phyloP scores from a whole-genome alignment of 2,888 invertebrate species.

The Zhengitettix transpicula region DNA sequence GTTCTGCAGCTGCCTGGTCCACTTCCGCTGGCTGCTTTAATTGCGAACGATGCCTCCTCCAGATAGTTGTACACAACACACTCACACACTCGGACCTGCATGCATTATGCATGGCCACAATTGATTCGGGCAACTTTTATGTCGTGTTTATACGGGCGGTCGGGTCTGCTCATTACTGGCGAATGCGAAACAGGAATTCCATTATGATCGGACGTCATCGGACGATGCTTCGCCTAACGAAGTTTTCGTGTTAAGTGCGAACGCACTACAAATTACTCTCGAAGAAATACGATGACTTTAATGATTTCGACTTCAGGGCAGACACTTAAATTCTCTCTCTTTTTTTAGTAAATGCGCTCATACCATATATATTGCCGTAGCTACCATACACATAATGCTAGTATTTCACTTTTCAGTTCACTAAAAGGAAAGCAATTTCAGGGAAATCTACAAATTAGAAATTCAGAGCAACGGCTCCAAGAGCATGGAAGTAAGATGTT shows the following conservation, averaged over 20 bases:
- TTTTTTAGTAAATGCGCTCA: no score
- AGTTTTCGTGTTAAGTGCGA: not conserved
- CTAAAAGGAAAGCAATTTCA: no score
- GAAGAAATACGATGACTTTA: no score
- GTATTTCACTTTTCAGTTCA: no score
- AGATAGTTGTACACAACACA: not conserved
- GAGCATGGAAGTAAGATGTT: no score
- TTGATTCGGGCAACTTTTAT: not conserved
- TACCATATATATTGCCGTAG: no score
- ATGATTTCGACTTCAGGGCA: no score
- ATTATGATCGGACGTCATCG: not conserved
- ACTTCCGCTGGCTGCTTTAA: not conserved
- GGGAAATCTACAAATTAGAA: no score
- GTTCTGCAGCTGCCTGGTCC: not conserved
- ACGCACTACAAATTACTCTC: no score
- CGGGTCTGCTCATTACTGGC: not conserved
- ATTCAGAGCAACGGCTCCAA: no score
- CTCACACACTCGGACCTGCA: not conserved
- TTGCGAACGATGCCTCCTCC: not conserved
- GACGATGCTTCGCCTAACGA: not conserved
- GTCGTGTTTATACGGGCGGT: not conserved
- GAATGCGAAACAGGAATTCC: not conserved
- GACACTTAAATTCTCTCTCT: no score
- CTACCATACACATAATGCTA: no score
- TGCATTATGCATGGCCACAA: not conserved